Evolutionary conservation across 1,140 invertebrate species (phyloP).

Genomic region (Brachionus rotundiformis): DNA sequence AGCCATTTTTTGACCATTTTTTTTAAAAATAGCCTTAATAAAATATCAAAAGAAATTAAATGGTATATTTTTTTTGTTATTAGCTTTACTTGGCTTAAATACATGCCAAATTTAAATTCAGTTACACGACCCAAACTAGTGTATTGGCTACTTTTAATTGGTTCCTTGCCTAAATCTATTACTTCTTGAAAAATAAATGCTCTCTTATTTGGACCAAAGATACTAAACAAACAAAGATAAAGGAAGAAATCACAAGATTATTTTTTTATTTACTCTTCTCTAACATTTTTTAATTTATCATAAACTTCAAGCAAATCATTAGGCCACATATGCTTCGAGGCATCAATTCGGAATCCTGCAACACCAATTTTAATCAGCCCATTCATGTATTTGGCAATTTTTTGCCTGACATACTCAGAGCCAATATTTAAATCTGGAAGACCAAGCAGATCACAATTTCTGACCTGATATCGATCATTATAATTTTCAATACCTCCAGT

Average conservation of each 20-base stretch:
- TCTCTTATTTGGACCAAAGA: conserved; percentile 55
- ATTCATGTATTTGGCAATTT: conserved; percentile 74
- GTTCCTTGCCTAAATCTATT: conserved; percentile 74
- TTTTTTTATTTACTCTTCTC: not conserved
- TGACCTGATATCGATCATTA: conserved; percentile 58
- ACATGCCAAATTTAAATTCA: conserved; percentile 72
- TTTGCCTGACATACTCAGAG: conserved; percentile 70
- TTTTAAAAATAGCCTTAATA: not conserved
- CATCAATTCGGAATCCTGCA: conserved; percentile 68
- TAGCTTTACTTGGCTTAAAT: conserved; percentile 59
- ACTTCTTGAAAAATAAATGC: conserved; percentile 75
- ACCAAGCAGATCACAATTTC: conserved; percentile 74
- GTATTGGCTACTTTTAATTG: conserved; percentile 66
- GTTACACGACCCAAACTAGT: conserved; percentile 67
- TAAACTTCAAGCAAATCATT: conserved; percentile 1
- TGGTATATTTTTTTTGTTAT: not conserved
- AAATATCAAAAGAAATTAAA: not conserved
- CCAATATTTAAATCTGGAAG: conserved; percentile 75
- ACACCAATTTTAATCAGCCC: conserved; percentile 74
- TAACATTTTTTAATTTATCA: not conserved
- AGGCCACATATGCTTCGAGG: conserved; percentile 52
- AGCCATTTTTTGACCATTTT: conserved; percentile 54
- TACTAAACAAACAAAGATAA: not conserved
- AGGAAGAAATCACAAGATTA: not conserved
- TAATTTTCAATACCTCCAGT: conserved; percentile 62